Evolutionary conservation across 2,888 invertebrate genomes (phyloP).

Genomic region (Eubasilissa splendida): DNA sequence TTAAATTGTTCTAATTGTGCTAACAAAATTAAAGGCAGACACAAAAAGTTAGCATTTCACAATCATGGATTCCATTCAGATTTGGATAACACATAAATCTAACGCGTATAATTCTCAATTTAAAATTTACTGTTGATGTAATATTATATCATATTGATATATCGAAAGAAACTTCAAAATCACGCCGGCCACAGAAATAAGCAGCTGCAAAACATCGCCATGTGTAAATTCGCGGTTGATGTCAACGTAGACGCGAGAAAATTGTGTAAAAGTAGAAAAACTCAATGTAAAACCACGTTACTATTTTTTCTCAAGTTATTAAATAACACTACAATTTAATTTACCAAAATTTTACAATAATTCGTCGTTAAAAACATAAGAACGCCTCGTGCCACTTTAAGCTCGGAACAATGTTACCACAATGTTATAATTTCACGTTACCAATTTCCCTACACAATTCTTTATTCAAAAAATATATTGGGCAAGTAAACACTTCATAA

Average conservation of each 20-base stretch:
- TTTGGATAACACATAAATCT: background rate
- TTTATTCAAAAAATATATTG: background rate
- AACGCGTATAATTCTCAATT: background rate
- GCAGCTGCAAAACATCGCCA: conserved; percentile 52
- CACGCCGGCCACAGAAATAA: conserved; percentile 47
- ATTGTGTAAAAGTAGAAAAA: conserved; percentile 12
- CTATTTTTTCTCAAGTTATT: conserved; percentile 17
- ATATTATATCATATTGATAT: background rate
- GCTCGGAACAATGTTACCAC: conserved; percentile 15
- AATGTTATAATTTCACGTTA: background rate
- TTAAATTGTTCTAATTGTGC: background rate
- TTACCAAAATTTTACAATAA: conserved; percentile 42
- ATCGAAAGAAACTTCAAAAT: conserved; percentile 36
- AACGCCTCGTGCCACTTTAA: conserved; percentile 53
- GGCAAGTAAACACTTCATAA: no score
- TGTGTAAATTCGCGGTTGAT: conserved; percentile 37
- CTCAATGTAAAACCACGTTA: background rate
- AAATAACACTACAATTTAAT: conserved; percentile 20
- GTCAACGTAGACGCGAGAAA: conserved; percentile 17
- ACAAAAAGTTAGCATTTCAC: conserved; percentile 3
- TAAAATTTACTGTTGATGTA: background rate
- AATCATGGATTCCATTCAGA: background rate
- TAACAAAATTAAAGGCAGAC: conserved; percentile 11
- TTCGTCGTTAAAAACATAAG: conserved; percentile 51
- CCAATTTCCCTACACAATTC: background rate